phyloP scores from a whole-genome alignment of 2,797 vertebrate species.

The Gymnothorax reevesii region DNA sequence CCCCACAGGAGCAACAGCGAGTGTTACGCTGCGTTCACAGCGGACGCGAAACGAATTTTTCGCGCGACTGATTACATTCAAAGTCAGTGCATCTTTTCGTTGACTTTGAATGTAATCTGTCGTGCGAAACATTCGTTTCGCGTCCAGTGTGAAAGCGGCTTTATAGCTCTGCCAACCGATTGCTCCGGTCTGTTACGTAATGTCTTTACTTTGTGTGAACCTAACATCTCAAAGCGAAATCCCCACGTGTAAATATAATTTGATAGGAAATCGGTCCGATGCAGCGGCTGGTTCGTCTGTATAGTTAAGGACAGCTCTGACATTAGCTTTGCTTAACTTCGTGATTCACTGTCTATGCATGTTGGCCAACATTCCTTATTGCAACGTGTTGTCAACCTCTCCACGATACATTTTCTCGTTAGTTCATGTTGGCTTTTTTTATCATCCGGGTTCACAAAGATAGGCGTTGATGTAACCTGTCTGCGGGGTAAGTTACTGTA shows the following conservation, averaged over 20 bases:
- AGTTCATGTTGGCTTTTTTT: too few relatives aligned
- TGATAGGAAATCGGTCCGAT: not conserved
- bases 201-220: not conserved
- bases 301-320: not conserved
- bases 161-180: not conserved
- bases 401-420: too few relatives aligned
- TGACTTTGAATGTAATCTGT: too few relatives aligned
- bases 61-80: too few relatives aligned
- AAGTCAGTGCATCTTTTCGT: too few relatives aligned
- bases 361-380: too few relatives aligned
- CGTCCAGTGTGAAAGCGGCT: too few relatives aligned
- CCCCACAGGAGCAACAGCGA: not conserved
- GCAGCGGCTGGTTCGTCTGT: not conserved
- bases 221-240: not conserved
- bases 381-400: too few relatives aligned
- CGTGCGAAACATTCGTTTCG: too few relatives aligned
- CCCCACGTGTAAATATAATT: not conserved
- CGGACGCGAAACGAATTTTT: too few relatives aligned
- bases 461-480: not conserved
- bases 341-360: not conserved
- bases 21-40: not conserved
- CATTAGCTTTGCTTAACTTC: not conserved
- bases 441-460: too few relatives aligned
- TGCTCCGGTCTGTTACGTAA: conserved; percentile 3
- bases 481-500: not conserved